These are phyloP conservation scores for Leucophenga varia DNA, from an alignment of 1,140 invertebrate species.

Conservation along the genomic window DNA sequence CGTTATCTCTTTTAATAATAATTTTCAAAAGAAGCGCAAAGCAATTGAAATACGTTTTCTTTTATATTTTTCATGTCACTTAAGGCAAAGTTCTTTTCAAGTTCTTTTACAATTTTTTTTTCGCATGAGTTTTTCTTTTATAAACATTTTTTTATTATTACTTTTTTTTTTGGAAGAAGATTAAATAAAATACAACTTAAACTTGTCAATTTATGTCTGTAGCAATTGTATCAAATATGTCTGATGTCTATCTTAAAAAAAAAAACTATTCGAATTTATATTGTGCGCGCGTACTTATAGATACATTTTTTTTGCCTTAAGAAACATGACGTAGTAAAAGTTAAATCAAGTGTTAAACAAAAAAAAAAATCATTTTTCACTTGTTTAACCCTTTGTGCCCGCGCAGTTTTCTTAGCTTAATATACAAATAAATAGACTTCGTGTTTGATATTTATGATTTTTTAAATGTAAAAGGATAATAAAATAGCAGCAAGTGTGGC, in stretches of 20 bases:
- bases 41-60: no score
- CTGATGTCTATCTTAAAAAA: conserved; percentile 46
- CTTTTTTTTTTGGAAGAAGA: no score
- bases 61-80: no score
- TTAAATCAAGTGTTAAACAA: conserved; percentile 50
- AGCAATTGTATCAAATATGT: not conserved
- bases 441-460: conserved; percentile 53
- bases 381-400: conserved; percentile 36
- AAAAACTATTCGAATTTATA: conserved; percentile 51
- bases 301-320: not conserved
- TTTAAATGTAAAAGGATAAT: conserved; percentile 30
- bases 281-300: conserved; percentile 21
- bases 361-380: conserved; percentile 20
- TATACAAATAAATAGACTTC: conserved; percentile 53
- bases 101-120: no score
- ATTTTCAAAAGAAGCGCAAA: no score
- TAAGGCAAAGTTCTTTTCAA: no score
- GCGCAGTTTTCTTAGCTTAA: conserved; percentile 39
- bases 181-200: no score
- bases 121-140: no score
- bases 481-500: no score
- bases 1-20: no score
- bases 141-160: no score
- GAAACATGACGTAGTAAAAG: conserved; percentile 17
- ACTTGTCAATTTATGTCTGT: no score